Percentiles rank a stretch among this genome's conserved stretches.
Conservation (phyloP, 2,113 vertebrate species). For the Tursiops truncatus region DNA sequence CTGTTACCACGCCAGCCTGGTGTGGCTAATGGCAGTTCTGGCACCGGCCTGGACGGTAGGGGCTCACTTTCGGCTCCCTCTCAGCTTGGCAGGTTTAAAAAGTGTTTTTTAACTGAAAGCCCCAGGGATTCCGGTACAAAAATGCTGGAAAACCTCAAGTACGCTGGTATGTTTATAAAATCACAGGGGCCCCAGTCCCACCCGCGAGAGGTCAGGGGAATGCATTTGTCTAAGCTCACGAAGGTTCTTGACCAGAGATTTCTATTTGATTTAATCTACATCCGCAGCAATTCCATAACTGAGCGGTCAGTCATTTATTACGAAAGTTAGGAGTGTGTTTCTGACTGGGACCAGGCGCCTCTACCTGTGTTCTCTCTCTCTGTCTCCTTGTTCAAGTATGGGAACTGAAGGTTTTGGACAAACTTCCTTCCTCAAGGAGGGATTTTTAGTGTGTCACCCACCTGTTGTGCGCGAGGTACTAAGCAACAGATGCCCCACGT, state of each 20-base stretch:
- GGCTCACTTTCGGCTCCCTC: conserved; percentile 68
- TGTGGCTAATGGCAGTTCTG: conserved; percentile 81
- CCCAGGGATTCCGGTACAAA: conserved; percentile 59
- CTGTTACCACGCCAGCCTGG: conserved; percentile 71
- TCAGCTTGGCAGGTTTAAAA: conserved; percentile 75
- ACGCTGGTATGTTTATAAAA: conserved; percentile 76
- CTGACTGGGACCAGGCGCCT: conserved; percentile 54
- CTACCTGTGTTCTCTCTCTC: conserved; percentile 35
- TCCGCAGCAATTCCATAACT: conserved; percentile 76
- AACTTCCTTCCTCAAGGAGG: conserved; percentile 41
- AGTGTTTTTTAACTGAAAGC: conserved; percentile 70
- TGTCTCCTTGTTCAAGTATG: conserved; percentile 66
- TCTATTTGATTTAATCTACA: conserved; percentile 82
- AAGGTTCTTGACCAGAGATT: conserved; percentile 73
- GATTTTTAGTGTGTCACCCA: conserved; percentile 19
- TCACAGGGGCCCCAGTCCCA: conserved; percentile 46
- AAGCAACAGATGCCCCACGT: background rate
- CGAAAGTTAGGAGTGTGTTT: conserved; percentile 74
- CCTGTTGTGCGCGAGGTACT: background rate
- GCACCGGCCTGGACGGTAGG: conserved; percentile 56
- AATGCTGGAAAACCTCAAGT: conserved; percentile 74
- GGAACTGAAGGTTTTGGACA: conserved; percentile 37
- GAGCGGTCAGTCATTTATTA: conserved; percentile 78
- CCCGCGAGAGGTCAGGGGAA: conserved; percentile 75
- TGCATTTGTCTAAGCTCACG: conserved; percentile 77